These are phyloP conservation scores for Pollenia griseotomentosa DNA, from an alignment of 2,888 invertebrate species.

Conservation along the genomic window DNA sequence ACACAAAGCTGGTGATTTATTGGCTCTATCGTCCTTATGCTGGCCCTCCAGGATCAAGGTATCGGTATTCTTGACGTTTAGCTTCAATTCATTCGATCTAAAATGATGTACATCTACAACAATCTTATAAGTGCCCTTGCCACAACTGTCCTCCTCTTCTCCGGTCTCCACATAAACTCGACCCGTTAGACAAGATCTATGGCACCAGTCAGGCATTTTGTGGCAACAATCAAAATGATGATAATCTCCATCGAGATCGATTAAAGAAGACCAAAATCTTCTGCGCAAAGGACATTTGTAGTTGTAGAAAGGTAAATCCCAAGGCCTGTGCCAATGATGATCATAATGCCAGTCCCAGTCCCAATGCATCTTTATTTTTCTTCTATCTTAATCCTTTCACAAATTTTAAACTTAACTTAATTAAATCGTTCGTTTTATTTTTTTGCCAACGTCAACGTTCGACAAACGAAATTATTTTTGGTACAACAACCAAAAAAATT, in stretches of 20 bases:
- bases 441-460: conserved; percentile 74
- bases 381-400: background rate
- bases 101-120: conserved; percentile 82
- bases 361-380: conserved; percentile 69
- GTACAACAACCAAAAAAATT: conserved; percentile 80
- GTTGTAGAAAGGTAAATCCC: conserved; percentile 75
- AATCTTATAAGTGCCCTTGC: conserved; percentile 81
- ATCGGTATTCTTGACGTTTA: conserved; percentile 81
- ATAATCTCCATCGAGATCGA: conserved; percentile 49
- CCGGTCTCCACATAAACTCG: conserved; percentile 80
- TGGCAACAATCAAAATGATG: conserved; percentile 61
- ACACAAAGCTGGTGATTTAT: conserved; percentile 78
- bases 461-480: conserved; percentile 80
- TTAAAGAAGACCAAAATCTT: conserved; percentile 62
- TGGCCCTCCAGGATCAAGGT: conserved; percentile 81
- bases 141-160: conserved; percentile 77
- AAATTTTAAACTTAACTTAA: conserved; percentile 31
- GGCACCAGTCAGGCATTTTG: conserved; percentile 78
- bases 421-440: conserved; percentile 63
- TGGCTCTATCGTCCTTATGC: conserved; percentile 79
- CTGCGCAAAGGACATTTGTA: conserved; percentile 76
- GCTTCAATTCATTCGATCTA: conserved; percentile 79
- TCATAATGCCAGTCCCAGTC: conserved; percentile 76
- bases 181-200: conserved; percentile 80
- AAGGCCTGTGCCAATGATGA: conserved; percentile 77